phyloP scores from a whole-genome alignment of 2,113 vertebrate species.

The Climacteris rufus region DNA sequence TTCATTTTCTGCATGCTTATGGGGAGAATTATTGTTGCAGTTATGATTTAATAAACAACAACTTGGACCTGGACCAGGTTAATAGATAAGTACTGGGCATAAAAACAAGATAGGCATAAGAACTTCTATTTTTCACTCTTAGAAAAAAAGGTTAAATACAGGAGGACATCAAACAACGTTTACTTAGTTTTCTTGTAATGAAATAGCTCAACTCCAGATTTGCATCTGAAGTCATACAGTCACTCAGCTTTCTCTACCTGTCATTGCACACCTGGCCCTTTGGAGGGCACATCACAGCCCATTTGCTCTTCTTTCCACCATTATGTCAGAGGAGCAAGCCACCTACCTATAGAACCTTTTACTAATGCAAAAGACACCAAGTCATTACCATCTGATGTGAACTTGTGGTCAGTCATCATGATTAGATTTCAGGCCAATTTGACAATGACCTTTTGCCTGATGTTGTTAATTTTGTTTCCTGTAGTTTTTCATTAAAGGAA shows the following conservation, averaged over 20 bases:
- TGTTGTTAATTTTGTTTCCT: neutral
- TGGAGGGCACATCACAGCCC: neutral
- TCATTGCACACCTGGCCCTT: neutral
- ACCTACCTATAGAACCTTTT: neutral
- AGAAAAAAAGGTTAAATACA: neutral
- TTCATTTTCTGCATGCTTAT: neutral
- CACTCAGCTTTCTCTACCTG: neutral
- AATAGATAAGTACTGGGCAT: neutral
- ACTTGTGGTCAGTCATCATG: neutral
- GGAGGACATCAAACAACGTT: neutral
- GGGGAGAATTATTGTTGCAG: neutral
- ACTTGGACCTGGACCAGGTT: neutral
- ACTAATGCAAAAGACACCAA: neutral
- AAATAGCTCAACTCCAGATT: neutral
- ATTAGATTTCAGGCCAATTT: conserved; percentile 13
- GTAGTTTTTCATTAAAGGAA: neutral
- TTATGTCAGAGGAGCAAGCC: neutral
- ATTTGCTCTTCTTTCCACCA: neutral
- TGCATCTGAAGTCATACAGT: neutral
- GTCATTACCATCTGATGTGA: neutral
- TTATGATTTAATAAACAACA: conserved; percentile 30
- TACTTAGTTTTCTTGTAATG: neutral
- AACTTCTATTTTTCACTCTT: neutral
- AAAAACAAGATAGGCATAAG: neutral
- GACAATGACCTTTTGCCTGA: neutral